These are phyloP conservation scores for Tiaroga cobitis DNA, from an alignment of 2,797 vertebrate genomes.

Conservation along the genomic window DNA sequence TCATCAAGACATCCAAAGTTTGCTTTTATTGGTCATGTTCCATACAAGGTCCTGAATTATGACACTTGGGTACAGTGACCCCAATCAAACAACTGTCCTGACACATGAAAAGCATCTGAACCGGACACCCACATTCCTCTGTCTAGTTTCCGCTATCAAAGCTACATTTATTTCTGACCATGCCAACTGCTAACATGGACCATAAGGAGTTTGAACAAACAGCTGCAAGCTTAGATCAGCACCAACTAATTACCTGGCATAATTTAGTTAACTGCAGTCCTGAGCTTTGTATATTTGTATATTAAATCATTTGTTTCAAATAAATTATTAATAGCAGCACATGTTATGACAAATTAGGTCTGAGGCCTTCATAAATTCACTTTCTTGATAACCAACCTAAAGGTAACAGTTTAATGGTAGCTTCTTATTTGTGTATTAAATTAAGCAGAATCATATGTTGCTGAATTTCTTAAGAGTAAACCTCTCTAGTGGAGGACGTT, in stretches of 20 bases:
- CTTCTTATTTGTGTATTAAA: background rate
- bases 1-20: background rate
- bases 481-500: too few relatives aligned
- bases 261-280: background rate
- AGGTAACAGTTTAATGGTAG: background rate
- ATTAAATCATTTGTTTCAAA: background rate
- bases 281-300: background rate
- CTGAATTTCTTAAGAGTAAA: too few relatives aligned
- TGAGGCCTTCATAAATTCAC: background rate
- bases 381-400: background rate
- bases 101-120: background rate
- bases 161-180: constrained; percentile 37
- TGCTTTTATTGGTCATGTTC: background rate
- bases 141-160: constrained; percentile 24
- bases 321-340: background rate
- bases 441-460: background rate
- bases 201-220: background rate
- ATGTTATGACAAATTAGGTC: background rate
- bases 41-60: constrained; percentile 26
- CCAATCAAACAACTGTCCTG: background rate
- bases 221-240: constrained; percentile 45
- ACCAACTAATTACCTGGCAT: background rate
- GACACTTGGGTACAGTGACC: background rate
- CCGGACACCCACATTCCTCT: background rate
- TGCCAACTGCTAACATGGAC: constrained; percentile 13